Evolutionary conservation across 1,140 invertebrate genomes (phyloP).

Genomic region (Trinorchestia longiramus): DNA sequence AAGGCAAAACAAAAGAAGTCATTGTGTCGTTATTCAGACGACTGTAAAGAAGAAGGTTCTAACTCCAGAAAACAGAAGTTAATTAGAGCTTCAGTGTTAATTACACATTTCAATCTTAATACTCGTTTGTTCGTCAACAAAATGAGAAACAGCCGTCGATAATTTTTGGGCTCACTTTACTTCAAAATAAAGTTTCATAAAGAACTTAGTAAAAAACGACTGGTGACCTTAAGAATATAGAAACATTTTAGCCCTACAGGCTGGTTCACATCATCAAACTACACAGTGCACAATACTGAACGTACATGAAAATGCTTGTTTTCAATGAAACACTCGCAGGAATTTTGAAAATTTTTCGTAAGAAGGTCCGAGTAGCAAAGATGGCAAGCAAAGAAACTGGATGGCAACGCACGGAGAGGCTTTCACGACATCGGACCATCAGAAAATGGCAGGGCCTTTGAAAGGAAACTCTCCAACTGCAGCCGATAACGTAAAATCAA

Average conservation of each 20-base stretch:
- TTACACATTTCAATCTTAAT: neutral
- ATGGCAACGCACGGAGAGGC: neutral
- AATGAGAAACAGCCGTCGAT: neutral
- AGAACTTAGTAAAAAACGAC: neutral
- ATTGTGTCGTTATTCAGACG: neutral
- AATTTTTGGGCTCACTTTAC: neutral
- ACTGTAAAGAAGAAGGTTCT: neutral
- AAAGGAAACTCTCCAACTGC: slow-evolving; percentile 6
- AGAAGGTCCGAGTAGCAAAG: neutral
- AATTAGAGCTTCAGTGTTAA: neutral
- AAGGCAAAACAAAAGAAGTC: neutral
- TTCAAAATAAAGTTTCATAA: neutral
- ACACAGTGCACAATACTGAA: neutral
- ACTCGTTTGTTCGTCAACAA: neutral
- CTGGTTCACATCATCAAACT: neutral
- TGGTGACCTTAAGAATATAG: neutral
- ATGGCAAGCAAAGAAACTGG: neutral
- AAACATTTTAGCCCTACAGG: neutral
- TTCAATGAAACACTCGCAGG: neutral
- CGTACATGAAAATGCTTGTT: too few species aligned
- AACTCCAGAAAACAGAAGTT: neutral
- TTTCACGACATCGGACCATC: neutral
- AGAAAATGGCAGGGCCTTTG: neutral
- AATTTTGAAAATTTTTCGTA: neutral
- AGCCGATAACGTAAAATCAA: slow-evolving; percentile 8